Conservation (phyloP, 2,113 vertebrate genomes). For the Cololabis saira region DNA sequence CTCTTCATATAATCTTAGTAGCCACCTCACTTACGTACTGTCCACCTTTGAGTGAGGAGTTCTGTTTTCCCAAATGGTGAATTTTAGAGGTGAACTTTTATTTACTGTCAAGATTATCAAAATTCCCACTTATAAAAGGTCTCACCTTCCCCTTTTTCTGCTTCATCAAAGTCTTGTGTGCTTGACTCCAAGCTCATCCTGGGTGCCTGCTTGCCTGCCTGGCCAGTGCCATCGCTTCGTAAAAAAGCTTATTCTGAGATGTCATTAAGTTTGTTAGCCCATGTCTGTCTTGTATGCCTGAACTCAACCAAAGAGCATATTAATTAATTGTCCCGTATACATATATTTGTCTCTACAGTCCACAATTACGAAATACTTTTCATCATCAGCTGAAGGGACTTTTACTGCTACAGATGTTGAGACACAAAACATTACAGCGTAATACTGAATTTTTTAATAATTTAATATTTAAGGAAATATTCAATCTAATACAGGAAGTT, state of each 20-base stretch:
- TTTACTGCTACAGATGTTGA: conserved; percentile 17
- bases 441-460: background rate
- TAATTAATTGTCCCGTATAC: conserved; percentile 27
- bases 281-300: conserved; percentile 36
- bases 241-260: conserved; percentile 33
- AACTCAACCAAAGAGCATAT: conserved; percentile 73
- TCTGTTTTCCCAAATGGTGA: background rate
- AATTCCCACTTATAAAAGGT: background rate
- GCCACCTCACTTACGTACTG: conserved; percentile 45
- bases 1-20: conserved; percentile 16
- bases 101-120: background rate
- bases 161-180: conserved; percentile 23
- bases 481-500: background rate
- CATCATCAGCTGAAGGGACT: conserved; percentile 25
- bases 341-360: background rate
- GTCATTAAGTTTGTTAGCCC: conserved; percentile 20
- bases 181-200: conserved; percentile 32
- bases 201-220: conserved; percentile 47
- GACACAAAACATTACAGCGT: conserved; percentile 2
- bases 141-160: conserved; percentile 22
- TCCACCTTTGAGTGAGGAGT: conserved; percentile 36
- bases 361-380: background rate
- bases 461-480: background rate
- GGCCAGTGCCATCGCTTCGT: conserved; percentile 54
- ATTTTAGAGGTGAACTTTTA: background rate